A percentile compares a stretch with the other conserved stretches of the same genome.
phyloP scores from a whole-genome alignment of 2,797 vertebrate species.

The Ispidina lecontei region DNA sequence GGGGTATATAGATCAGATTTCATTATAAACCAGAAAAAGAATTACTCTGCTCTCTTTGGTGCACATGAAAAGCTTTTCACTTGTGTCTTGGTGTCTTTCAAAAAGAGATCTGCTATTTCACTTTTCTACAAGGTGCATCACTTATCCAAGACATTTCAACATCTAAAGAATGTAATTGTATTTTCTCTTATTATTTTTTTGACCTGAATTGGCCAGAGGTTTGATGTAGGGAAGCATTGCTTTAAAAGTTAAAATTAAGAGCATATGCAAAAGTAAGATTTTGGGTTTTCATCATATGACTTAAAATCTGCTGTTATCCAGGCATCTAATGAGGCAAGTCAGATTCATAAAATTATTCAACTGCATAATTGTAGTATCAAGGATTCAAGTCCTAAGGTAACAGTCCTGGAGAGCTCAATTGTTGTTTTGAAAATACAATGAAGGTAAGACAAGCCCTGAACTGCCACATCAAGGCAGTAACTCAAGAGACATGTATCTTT shows the following conservation, averaged over 20 bases:
- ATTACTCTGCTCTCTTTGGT: not conserved
- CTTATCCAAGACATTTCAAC: not conserved
- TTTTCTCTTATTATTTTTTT: constrained; percentile 5
- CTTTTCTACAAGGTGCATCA: not conserved
- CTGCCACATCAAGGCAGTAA: constrained; percentile 32
- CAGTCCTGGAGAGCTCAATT: constrained; percentile 34
- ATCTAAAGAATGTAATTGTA: not conserved
- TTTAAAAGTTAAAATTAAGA: not conserved
- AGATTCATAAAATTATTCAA: constrained; percentile 44
- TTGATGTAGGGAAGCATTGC: not conserved
- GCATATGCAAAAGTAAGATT: not conserved
- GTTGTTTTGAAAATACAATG: constrained; percentile 11
- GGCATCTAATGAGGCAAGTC: constrained; percentile 22
- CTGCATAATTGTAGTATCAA: constrained; percentile 13
- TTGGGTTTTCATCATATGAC: not conserved
- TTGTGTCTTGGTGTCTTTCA: not conserved
- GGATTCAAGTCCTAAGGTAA: constrained; percentile 40
- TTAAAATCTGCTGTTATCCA: not conserved
- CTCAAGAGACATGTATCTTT: constrained; percentile 24
- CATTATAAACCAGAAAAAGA: not conserved
- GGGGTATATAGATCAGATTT: not conserved
- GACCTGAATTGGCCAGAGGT: not conserved
- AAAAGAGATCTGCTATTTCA: not conserved
- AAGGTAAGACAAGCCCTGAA: constrained; percentile 50
- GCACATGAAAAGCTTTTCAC: not conserved